Evolutionary conservation across 2,888 invertebrate genomes (phyloP), one percentile per base, ranked within the genome.

Genomic region (Morinoia aosen): DNA sequence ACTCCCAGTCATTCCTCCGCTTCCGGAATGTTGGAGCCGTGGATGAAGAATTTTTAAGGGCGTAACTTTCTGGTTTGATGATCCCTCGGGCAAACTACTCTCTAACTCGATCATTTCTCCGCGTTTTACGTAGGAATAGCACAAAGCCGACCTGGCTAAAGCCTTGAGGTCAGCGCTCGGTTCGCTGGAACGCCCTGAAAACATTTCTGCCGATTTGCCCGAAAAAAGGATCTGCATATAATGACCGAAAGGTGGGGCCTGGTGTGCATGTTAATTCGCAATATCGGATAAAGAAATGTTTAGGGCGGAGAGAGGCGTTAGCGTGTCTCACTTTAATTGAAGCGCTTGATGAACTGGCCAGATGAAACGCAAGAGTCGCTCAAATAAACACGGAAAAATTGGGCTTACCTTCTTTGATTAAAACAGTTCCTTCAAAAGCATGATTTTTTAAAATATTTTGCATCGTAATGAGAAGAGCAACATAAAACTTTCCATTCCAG

Each of bases 151-250:
- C 25, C 2, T 16, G 25, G 57, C 11, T 10, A 19, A 25, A 19
- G 48, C 57, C 57, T 16, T 10, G 25, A 19, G 93, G 58, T 12
- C 93, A 76, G 25, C 33, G 33, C 76, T 76, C 33, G 33, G 33
- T 76, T 76, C 76, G 33, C 57, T 56, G 57, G n/a, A 39, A 57
- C 56, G 57, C n/a, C 57, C 57, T 39, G 11, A 19, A 56, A 56
- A 93, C 56, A 93, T 93, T 57, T 33, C 57, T 12, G 56, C 57
- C 48, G 93, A 57, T 93, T 93, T 93, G 57, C 93, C 76, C 76
- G n/a, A 93, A 93, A 91, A 91, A 93, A 93, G n/a, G 93, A 57
- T 93, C 57, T 93, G 93, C 93, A 93, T 93, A 57, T 93, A 48
- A 90, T 40, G 90, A 40, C 40, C 7, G 12, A 40, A 93, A 93